phyloP scores from a whole-genome alignment of 2,113 vertebrate genomes.

The Pogonocichla stellata region DNA sequence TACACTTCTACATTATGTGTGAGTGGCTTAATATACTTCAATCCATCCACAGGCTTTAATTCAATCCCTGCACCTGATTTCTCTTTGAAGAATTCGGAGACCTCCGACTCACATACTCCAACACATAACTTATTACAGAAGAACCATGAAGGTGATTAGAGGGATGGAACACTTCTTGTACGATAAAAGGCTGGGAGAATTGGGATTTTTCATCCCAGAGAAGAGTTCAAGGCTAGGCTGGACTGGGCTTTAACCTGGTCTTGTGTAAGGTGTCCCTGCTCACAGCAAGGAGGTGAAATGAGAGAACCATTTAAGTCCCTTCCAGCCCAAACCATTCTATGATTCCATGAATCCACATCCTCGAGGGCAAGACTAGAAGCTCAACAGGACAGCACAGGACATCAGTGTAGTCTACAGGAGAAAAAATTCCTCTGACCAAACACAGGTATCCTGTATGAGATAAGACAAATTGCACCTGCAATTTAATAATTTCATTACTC shows the following conservation, averaged over 20 bases:
- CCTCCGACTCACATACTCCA: no score
- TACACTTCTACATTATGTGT: no score
- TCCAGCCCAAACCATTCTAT: neutral
- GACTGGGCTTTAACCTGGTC: neutral
- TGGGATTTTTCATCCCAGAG: neutral
- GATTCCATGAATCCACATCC: neutral
- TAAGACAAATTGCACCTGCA: neutral
- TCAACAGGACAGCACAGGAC: neutral
- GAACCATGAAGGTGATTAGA: neutral
- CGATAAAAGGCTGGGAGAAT: neutral
- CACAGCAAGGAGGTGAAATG: neutral
- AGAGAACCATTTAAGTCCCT: neutral
- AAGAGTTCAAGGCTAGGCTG: neutral
- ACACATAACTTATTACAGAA: neutral
- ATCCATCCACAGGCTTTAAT: no score
- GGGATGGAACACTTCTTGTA: no score
- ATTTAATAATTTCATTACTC: neutral
- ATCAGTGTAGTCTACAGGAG: fast-evolving
- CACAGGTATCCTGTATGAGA: neutral
- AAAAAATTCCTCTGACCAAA: neutral
- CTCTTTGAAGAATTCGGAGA: no score
- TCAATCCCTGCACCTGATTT: no score
- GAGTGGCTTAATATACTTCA: no score
- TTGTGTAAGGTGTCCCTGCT: neutral
- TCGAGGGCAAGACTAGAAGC: neutral